Evolutionary conservation across 2,797 vertebrate genomes (phyloP), one percentile per base, ranked within the genome.

Genomic region (Syngnathus acus): DNA sequence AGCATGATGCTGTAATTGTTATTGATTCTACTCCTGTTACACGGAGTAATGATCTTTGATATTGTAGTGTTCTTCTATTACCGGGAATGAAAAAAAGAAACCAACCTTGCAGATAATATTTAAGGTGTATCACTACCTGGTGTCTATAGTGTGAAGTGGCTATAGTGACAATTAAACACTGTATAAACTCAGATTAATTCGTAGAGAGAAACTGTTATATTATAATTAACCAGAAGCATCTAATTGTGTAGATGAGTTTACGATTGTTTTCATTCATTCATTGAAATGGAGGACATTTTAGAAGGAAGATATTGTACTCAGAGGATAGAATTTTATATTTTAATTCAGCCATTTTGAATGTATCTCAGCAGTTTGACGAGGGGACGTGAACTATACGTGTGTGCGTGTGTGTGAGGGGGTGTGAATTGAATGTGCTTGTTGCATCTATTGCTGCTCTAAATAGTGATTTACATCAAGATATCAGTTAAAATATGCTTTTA

Each of bases 1-100:
- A 78, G 82, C 84, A 85, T 85, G 86, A 80, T 60, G 16, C 58
- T 40, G 38, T 84, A 76, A 75, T 78, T 81, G 76, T 83, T 68
- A 73, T 82, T 76, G 77, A 81, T 67, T 84, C 75, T 86, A 82
- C 59, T 84, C 77, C 79, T 58, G 60, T 79, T 68, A 83, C 72
- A 77, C 77, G 65, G 67, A 75, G 76, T 55, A 74, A 69, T 84
- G 76, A 59, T 82, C 79, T 70, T 62, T 82, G 64, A 77, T 81
- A 76, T 78, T 76, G 78, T 86, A 66, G 59, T 73, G 81, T 82
- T 80, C 59, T 72, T 68, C 32, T 21, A 68, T 80, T 80, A 71
- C 61, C 65, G 73, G 10, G 69, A 82, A 70, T 64, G 64, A 61
- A 72, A 43, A 43, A 42, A 42, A 61, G 72, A 74, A 68, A 67